Base-by-base conservation (phyloP, 2,888 invertebrate genomes). In the Apoderus coryli region DNA sequence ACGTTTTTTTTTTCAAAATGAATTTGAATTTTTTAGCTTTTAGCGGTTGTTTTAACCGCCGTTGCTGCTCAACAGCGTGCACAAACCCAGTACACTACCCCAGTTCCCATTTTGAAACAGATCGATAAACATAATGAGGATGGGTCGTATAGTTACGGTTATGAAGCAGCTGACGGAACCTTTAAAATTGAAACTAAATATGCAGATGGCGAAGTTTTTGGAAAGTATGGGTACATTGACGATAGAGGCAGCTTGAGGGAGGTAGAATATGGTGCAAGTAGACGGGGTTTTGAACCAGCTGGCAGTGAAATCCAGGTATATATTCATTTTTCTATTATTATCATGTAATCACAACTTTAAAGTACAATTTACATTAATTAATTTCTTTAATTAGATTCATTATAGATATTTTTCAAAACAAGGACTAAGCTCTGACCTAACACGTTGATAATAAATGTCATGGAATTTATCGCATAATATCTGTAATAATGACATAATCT, bases 151-250 rank as follows among this genome's bases (percentile, higher is more conserved):
- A 84, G 81, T 45, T 86, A 77, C 49, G 86, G 85, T 0, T 88
- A 81, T 56, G 86, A 88, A 56, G 79, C 72, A 0, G 86, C 82
- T 0, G 86, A 88, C 49, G 84, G 82, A 6, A 74, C 78, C 27
- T 85, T 79, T 62, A 85, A 85, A 60, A 84, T 86, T 38, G 86
- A 86, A 55, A 84, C 85, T 2, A 86, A 85, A 56, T 79, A 80
- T 46, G 67, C 79, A 0, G 76, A 69, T 25, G 86, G 86, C 0
- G 84, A 85, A 47, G 82, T 86, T 1, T 78, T 73, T 29, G 88
- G 88, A 35, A 88, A 86, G 53, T 88, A 86, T 48, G 88, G 88
- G n/a, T 88, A 85, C 53, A 67, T 84, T 1, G 86, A 86, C 43
- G 81, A 77, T 46, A 61, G 60, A 13, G 88, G 88, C 0, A 71